Base-by-base conservation (phyloP, 2,797 vertebrate genomes). In the Anabacerthia variegaticeps region DNA sequence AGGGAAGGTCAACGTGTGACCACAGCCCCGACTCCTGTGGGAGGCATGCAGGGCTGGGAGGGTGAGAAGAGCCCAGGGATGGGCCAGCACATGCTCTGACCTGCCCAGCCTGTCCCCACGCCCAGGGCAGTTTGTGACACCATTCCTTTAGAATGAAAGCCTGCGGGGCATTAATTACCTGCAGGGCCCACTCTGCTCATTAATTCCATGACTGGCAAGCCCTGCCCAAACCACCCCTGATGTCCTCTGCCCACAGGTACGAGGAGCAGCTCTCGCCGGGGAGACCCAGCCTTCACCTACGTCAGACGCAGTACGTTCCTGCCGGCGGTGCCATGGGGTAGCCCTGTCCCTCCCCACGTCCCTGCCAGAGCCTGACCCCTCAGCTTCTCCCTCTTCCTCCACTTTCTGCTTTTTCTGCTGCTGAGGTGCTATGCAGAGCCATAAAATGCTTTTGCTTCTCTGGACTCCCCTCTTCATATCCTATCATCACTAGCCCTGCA, bases 1-100 rank as follows among this genome's bases (percentile, higher is more conserved):
- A 90, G 58, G 72, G 89, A 96, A 96, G 91, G 84, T 95, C 92
- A 93, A 78, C 1, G 76, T 13, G 8, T 77, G 88, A 85, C 34
- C 48, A 78, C 81, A 89, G 89, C 68, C 87, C 43, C 2, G 1
- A 32, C 24, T 78, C 81, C 82, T 5, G 7, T 0, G 3, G 81
- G 88, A 92, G 71, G 52, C 76, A 88, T 1, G 6, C 3, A 0
- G 3, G 71, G 72, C 49, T 56, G 51, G 72, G 82, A 87, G 61
- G 67, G 75, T 23, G 2, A 85, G 76, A 87, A 78, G 48, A 66
- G 75, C 51, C 85, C 69, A 22, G 69, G 62, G 85, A 69, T 72
- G 76, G 82, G 93, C 89, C 69, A 49, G 59, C 9, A 82, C 92
- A 66, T 5, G 66, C 27, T 75, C 54, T 8, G 8, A 85, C 89